These are phyloP conservation scores for Hypocryptadius cinnamomeus DNA, from an alignment of 2,113 vertebrate genomes.

Conservation along the genomic window DNA sequence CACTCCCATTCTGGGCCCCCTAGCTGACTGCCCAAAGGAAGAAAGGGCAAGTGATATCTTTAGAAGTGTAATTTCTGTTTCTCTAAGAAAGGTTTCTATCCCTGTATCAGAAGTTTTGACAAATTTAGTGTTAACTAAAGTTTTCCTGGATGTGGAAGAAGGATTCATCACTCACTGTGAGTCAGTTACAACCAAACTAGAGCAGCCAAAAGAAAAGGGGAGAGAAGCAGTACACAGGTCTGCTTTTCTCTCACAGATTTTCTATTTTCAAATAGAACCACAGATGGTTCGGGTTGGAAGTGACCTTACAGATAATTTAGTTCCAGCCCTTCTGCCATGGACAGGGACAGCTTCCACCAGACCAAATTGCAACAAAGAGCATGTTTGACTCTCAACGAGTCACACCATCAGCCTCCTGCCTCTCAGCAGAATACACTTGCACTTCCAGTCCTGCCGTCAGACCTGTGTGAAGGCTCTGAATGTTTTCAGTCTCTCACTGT, in stretches of 20 bases:
- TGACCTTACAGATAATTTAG: neutral
- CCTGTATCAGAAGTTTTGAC: too few relatives aligned
- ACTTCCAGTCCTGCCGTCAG: neutral
- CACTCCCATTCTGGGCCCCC: fast-evolving
- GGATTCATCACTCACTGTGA: neutral
- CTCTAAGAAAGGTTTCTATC: neutral
- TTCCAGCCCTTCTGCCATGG: neutral
- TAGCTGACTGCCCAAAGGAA: neutral
- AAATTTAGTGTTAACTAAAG: neutral
- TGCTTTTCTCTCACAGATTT: neutral
- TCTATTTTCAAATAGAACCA: neutral
- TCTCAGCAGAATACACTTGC: neutral
- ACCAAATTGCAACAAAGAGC: neutral
- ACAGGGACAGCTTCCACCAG: neutral
- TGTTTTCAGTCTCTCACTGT: neutral
- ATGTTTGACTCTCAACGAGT: neutral
- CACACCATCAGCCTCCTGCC: neutral
- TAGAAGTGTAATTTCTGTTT: neutral
- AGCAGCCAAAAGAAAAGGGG: neutral
- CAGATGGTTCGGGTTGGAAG: neutral
- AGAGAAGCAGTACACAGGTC: neutral
- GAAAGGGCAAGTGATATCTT: neutral
- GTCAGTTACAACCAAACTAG: neutral
- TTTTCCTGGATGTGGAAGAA: neutral
- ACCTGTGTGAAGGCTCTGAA: neutral